Base-by-base conservation (phyloP, 2,888 invertebrate genomes). In the Pheosia tremula region DNA sequence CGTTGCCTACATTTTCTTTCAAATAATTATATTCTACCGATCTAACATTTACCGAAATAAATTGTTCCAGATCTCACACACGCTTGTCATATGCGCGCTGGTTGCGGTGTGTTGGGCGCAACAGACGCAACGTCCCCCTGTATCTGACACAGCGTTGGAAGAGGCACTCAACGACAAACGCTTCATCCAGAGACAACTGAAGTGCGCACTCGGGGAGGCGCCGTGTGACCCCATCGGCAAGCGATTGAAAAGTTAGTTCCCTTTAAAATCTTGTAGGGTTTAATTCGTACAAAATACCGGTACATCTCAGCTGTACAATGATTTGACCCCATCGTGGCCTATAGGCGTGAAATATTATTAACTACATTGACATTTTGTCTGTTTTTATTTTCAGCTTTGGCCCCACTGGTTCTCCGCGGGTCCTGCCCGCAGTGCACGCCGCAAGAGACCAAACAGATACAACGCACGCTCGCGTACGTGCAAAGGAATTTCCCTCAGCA, bases 401-500 rank as follows among this genome's bases (percentile, higher is more conserved):
- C 96, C 5, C 97, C 97, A 0, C 86, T 96, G 66, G 96, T 97
- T 6, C 90, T 97, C 10, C 94, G 96, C 65, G 97, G 96, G 37
- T 94, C 96, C 36, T 97, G 97, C 78, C 96, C 96, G 0, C 96
- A 96, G 74, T 97, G 97, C 80, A 90, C 94, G 4, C 95, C 95
- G 4, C 94, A 95, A 78, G 96, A 97, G 83, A 95, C 95, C 58
- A 94, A 95, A 72, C 97, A 97, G 89, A 96, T 97, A 75, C 96
- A 96, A 82, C 95, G 95, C 82, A 97, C 97, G 43, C 92, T 97
- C 10, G 95, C 96, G 24, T 96, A 96, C 87, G 96, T 97, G 60
- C 97, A 97, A 81, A 93, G 96, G 74, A 95, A 96, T 85, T 97
- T 95, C 81, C 97, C 97, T 6, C 96, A 96, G 77, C 97, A 97